Percentiles rank a stretch among this genome's conserved stretches.
Evolutionary conservation across 2,888 invertebrate genomes (phyloP).

Genomic region (Cheilosia variabilis): DNA sequence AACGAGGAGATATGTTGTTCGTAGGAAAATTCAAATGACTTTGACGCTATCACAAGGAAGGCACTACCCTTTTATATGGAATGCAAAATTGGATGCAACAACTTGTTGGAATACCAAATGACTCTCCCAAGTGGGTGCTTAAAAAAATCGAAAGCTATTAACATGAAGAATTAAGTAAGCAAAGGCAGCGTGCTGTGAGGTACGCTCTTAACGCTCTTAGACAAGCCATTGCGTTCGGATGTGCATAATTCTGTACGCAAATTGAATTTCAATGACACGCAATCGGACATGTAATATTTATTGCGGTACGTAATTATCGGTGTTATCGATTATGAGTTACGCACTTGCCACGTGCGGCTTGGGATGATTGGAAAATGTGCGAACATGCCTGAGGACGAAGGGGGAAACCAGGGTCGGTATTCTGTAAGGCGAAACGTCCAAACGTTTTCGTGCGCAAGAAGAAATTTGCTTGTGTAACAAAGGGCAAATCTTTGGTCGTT

Average conservation of each 20-base stretch:
- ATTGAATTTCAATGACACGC: constrained; percentile 56
- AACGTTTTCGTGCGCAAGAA: no score
- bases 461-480: no score
- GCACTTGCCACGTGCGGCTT: not conserved
- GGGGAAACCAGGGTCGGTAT: no score
- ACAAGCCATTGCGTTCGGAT: constrained; percentile 31
- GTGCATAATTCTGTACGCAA: constrained; percentile 46
- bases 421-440: no score
- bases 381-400: no score
- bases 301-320: constrained; percentile 33
- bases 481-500: no score
- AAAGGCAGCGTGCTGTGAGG: not conserved
- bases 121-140: not conserved
- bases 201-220: constrained; percentile 9
- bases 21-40: constrained; percentile 37
- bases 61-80: constrained; percentile 63
- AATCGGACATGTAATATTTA: constrained; percentile 16
- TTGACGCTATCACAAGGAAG: constrained; percentile 37
- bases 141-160: constrained; percentile 31
- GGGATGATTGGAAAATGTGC: not conserved
- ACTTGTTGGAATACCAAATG: constrained; percentile 50
- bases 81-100: constrained; percentile 39
- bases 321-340: constrained; percentile 21
- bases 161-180: constrained; percentile 56
- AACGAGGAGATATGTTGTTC: constrained; percentile 11